These are phyloP conservation scores for Sturnira hondurensis DNA, from an alignment of 2,113 vertebrate genomes.

Conservation along the genomic window DNA sequence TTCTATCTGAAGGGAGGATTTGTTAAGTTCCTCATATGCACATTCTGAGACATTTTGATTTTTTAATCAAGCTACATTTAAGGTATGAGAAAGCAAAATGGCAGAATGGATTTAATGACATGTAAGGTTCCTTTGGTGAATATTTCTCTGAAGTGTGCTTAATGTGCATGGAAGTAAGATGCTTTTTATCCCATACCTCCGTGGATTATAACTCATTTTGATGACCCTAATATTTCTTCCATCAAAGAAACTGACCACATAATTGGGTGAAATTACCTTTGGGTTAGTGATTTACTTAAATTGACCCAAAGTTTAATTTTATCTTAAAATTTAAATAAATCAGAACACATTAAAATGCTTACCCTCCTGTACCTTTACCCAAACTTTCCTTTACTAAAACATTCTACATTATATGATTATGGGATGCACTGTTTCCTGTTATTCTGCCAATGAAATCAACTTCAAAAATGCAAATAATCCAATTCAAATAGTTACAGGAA, in stretches of 20 bases:
- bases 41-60: neutral
- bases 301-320: neutral
- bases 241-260: neutral
- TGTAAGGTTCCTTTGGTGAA: neutral
- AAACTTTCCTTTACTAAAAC: neutral
- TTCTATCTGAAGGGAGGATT: neutral
- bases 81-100: neutral
- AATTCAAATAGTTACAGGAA: neutral
- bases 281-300: neutral
- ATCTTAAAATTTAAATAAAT: neutral
- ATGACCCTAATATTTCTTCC: neutral
- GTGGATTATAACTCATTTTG: neutral
- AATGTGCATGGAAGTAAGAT: neutral
- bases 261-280: neutral
- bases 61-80: neutral
- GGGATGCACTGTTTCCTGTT: neutral
- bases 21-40: neutral
- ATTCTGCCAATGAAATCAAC: neutral
- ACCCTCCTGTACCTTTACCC: neutral
- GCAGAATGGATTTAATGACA: neutral
- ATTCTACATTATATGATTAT: neutral
- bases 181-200: neutral
- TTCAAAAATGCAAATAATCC: neutral
- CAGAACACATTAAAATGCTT: neutral
- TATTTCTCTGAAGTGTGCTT: neutral